Evolutionary conservation across 2,797 vertebrate species (phyloP).

Genomic region (Hippocampus kuda): DNA sequence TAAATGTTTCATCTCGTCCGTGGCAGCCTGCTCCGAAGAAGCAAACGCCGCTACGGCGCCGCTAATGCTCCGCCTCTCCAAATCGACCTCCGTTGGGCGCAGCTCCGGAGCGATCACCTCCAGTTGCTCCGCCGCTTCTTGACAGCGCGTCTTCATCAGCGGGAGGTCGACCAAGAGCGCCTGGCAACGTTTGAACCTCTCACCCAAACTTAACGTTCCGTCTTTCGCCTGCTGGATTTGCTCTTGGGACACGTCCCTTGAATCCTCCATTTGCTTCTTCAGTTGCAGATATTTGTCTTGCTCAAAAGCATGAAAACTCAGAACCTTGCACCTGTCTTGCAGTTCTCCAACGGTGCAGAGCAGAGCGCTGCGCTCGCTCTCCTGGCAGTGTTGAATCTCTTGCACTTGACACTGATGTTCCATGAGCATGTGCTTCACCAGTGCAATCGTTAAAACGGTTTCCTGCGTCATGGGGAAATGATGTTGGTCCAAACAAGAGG

Average conservation of each 20-base stretch:
- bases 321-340: constrained; percentile 56
- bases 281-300: constrained; percentile 60
- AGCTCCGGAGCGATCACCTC: constrained; percentile 57
- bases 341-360: constrained; percentile 56
- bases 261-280: constrained; percentile 60
- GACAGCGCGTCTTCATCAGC: constrained; percentile 58
- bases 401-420: constrained; percentile 63
- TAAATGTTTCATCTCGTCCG: constrained; percentile 44
- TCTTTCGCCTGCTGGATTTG: constrained; percentile 48
- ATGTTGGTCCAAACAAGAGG: constrained; percentile 39
- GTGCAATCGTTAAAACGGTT: constrained; percentile 28
- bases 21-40: constrained; percentile 51
- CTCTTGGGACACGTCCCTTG: constrained; percentile 54
- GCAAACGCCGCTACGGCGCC: constrained; percentile 39
- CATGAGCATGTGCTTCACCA: constrained; percentile 49
- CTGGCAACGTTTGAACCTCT: constrained; percentile 54
- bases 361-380: constrained; percentile 45
- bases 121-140: constrained; percentile 57
- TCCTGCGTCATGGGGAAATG: constrained; percentile 55
- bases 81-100: constrained; percentile 44
- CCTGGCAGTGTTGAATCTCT: constrained; percentile 53
- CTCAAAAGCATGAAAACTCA: constrained; percentile 52
- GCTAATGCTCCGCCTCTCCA: constrained; percentile 53
- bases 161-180: constrained; percentile 58
- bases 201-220: constrained; percentile 13